Evolutionary conservation across 2,113 vertebrate genomes (phyloP).

Genomic region (Spizaetus ornatus): DNA sequence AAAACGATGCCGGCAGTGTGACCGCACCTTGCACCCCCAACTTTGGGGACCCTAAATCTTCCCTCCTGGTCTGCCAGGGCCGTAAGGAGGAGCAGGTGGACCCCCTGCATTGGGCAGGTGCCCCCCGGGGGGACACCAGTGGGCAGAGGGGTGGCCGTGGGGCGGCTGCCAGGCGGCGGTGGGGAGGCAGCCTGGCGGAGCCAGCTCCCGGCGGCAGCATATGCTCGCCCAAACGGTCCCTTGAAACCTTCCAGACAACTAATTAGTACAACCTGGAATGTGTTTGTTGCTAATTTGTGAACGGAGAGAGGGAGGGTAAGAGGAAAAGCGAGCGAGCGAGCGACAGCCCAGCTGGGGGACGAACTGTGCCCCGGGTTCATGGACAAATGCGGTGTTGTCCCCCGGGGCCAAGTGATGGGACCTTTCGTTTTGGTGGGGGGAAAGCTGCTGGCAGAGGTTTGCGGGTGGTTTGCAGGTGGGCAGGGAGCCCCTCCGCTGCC

Average conservation of each 20-base stretch:
- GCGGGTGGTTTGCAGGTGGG: not conserved
- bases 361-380: accelerated
- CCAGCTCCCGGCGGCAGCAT: not conserved
- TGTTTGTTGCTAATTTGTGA: not conserved
- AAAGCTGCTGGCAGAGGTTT: not conserved
- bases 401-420: not conserved
- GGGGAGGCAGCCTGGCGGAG: not conserved
- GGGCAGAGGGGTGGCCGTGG: not conserved
- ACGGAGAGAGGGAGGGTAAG: not conserved
- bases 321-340: accelerated
- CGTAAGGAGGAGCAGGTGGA: accelerated
- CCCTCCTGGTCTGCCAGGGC: not conserved
- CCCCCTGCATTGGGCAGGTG: accelerated
- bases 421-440: accelerated
- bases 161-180: accelerated
- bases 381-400: not conserved
- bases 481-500: not conserved
- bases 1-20: not conserved
- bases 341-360: not conserved
- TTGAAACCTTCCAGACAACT: not conserved
- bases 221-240: not conserved
- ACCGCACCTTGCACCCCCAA: accelerated
- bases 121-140: not conserved
- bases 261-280: not conserved
- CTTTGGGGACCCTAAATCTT: not conserved